Evolutionary conservation across 2,113 vertebrate genomes (phyloP), one percentile per base, ranked within the genome.

Genomic region (Tonatia bakeri): DNA sequence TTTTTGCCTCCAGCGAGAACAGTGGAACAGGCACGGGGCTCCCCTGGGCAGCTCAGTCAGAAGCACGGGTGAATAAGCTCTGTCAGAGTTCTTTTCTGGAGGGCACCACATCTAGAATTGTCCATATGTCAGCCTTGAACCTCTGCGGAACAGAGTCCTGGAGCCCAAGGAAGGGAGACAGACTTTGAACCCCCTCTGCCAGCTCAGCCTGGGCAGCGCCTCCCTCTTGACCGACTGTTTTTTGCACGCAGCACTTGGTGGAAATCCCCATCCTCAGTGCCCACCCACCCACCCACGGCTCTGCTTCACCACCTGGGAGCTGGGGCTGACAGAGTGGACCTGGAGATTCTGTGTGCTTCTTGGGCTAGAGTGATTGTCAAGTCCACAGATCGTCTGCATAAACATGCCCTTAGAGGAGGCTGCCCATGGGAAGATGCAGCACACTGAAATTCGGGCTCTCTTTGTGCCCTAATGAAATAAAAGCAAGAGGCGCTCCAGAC

Each of bases 181-280:
- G 40, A 16, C 17, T 52, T 45, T 80, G 81, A 87, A 28, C 16
- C 52, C 70, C 4, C 14, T 13, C 24, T 43, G 0, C 47, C 19
- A 28, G 61, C 73, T 50, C 19, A 43, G 26, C n/a, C n/a, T 31
- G 40, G 64, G 47, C 15, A 76, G 65, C 73, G 91, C 94, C 8
- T 59, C 54, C 67, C 61, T 86, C 50, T 59, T 40, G 13, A 38
- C 82, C 28, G 3, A 0, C n/a, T 38, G 22, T 79, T 80, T 84
- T n/a, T 16, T 56, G 5, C 84, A 38, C 43, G 36, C 75, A 16
- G 59, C 75, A 5, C 20, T 84, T 47, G 85, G 81, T 72, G 45
- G 93, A 97, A 97, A 94, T 96, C 83, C 94, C 91, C 54, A 28
- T 96, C 94, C 91, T 94, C 75, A 43, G 83, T 33, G 91, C 95